A percentile compares a stretch with the other conserved stretches of the same genome.
These are phyloP conservation scores for Corythaixoides concolor DNA, from an alignment of 2,113 vertebrate genomes.

Conservation along the genomic window DNA sequence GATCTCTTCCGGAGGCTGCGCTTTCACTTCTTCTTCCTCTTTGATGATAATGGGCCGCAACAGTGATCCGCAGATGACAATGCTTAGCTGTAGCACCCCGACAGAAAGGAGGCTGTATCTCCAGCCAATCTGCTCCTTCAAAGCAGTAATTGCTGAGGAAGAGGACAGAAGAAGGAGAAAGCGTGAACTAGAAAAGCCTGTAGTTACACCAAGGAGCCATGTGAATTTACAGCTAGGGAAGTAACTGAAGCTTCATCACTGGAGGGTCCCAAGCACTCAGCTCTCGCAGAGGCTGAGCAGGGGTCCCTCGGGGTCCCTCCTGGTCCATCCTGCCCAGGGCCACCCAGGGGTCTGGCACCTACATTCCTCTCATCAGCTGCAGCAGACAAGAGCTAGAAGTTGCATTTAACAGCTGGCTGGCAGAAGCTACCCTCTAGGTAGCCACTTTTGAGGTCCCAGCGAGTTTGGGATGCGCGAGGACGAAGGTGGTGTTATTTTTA, in stretches of 20 bases:
- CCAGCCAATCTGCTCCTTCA: slow-evolving; percentile 90
- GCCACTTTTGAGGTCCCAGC: not conserved
- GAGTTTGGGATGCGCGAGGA: not conserved
- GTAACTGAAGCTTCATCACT: not conserved
- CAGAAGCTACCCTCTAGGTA: not conserved
- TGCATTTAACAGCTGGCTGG: not conserved
- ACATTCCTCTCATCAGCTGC: not conserved
- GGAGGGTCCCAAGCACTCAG: not conserved
- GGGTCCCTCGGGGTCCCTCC: not conserved
- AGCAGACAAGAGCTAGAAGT: not conserved
- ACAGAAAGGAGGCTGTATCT: slow-evolving; percentile 84
- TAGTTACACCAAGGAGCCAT: not conserved
- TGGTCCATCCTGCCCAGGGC: not conserved
- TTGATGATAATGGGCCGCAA: slow-evolving; percentile 85
- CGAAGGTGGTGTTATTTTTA: not conserved
- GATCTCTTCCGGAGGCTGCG: slow-evolving; percentile 52
- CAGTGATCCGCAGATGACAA: slow-evolving; percentile 82
- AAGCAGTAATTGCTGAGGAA: slow-evolving; percentile 78
- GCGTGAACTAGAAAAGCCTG: not conserved
- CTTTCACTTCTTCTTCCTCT: slow-evolving; percentile 48
- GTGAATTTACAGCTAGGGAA: not conserved
- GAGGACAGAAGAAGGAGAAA: not conserved
- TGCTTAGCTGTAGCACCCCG: slow-evolving; percentile 84
- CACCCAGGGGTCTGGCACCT: not conserved
- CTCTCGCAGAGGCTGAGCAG: not conserved